Percentiles rank a stretch among this genome's conserved stretches.
Conservation (phyloP, 2,113 vertebrate species). For the Cromileptes altivelis region DNA sequence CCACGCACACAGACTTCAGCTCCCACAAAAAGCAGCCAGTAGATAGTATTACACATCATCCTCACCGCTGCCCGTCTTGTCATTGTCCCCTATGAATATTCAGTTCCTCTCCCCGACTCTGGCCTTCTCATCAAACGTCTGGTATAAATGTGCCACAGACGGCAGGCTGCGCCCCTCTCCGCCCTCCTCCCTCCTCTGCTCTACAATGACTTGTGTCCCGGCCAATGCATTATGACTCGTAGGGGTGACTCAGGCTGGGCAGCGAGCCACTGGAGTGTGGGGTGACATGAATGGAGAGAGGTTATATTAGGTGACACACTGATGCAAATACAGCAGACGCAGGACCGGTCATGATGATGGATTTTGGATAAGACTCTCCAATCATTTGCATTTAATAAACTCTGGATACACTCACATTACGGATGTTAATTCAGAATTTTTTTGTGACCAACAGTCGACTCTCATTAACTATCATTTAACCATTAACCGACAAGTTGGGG, state of each 20-base stretch:
- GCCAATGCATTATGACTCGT: conserved; percentile 64
- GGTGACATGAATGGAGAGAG: conserved; percentile 45
- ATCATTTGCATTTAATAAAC: background rate
- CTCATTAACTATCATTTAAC: no score
- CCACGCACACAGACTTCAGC: conserved; percentile 15
- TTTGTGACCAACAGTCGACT: no score
- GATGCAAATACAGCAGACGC: conserved; percentile 23
- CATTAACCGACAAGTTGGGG: no score
- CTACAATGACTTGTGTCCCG: conserved; percentile 60
- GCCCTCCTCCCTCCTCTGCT: conserved; percentile 19
- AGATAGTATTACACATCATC: conserved; percentile 68
- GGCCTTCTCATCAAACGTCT: conserved; percentile 67
- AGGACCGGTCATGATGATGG: background rate
- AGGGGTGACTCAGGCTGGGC: conserved; percentile 65
- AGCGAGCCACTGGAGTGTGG: conserved; percentile 47
- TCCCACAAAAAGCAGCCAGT: conserved; percentile 58
- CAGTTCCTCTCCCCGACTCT: conserved; percentile 56
- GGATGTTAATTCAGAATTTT: no score
- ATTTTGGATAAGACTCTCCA: background rate
- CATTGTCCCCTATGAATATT: conserved; percentile 79
- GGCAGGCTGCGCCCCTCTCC: conserved; percentile 22
- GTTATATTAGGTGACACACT: conserved; percentile 28
- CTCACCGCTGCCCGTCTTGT: conserved; percentile 51
- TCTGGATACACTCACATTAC: background rate
- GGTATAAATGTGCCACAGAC: conserved; percentile 68